Conservation (phyloP, 1,140 invertebrate genomes). For the Mactra quadrangularis region DNA sequence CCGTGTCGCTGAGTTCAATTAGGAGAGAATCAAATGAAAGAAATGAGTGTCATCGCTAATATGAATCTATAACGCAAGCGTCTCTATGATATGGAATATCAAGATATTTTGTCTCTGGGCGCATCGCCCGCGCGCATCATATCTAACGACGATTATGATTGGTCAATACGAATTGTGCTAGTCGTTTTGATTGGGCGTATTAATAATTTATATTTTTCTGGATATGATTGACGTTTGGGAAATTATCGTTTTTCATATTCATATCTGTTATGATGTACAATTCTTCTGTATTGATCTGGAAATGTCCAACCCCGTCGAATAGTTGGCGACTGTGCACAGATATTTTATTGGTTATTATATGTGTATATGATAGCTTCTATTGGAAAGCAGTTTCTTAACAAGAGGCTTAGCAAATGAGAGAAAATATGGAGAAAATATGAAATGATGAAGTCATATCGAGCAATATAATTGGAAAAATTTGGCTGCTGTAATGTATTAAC, state of each 20-base stretch:
- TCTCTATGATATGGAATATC: too few species aligned
- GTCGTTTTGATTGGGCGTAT: slow-evolving; percentile 7
- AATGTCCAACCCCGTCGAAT: slow-evolving; percentile 6
- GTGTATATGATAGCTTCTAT: slow-evolving; percentile 4
- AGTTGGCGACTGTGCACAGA: neutral
- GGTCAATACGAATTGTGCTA: slow-evolving; percentile 5
- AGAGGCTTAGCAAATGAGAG: slow-evolving; percentile 15
- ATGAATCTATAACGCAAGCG: slow-evolving; percentile 44
- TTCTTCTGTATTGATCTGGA: slow-evolving; percentile 20
- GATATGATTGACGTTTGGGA: slow-evolving; percentile 41
- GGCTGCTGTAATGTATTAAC: too few species aligned
- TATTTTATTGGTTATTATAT: slow-evolving; percentile 12
- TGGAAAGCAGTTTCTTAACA: neutral
- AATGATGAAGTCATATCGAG: too few species aligned
- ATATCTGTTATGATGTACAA: slow-evolving; percentile 57
- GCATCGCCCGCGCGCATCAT: neutral
- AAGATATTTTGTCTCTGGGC: slow-evolving; percentile 7
- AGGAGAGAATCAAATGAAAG: slow-evolving; percentile 36
- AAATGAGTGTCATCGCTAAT: slow-evolving; percentile 36
- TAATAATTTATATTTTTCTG: neutral
- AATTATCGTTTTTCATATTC: slow-evolving; percentile 48
- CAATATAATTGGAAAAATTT: too few species aligned
- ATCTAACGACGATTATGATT: slow-evolving; percentile 26
- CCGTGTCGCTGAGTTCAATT: slow-evolving; percentile 47
- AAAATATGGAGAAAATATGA: slow-evolving; percentile 34